Percentiles rank a stretch among this genome's conserved stretches.
These are phyloP conservation scores for Struthidea cinerea DNA, from an alignment of 2,113 vertebrate species.

Conservation along the genomic window DNA sequence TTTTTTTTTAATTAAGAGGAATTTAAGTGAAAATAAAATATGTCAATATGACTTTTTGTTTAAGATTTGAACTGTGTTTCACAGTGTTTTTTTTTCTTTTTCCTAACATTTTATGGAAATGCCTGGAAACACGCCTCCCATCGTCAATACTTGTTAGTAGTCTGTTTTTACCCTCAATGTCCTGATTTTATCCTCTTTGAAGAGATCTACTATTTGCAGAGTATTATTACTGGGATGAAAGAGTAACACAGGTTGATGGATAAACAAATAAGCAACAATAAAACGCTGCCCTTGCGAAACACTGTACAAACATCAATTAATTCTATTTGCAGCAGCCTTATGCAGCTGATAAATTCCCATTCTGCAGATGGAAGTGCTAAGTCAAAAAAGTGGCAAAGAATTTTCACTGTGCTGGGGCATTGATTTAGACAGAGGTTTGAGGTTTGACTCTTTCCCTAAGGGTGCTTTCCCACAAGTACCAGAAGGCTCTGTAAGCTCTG, in stretches of 20 bases:
- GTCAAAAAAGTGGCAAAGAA: neutral
- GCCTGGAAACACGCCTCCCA: neutral
- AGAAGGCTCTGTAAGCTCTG: neutral
- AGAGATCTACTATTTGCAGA: neutral
- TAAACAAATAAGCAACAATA: slow-evolving; percentile 32
- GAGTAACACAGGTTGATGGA: neutral
- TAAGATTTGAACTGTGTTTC: neutral
- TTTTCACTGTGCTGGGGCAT: neutral
- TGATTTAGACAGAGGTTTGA: neutral
- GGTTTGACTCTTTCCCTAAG: neutral
- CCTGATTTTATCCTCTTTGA: neutral
- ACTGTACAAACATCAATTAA: slow-evolving; percentile 36
- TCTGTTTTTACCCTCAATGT: neutral
- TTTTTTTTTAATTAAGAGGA: neutral
- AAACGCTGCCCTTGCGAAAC: neutral
- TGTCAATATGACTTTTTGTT: neutral
- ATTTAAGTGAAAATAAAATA: neutral
- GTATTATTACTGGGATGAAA: neutral
- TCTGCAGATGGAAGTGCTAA: neutral
- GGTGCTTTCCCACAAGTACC: neutral
- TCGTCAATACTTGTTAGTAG: accelerated
- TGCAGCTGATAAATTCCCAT: neutral
- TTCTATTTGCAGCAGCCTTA: neutral
- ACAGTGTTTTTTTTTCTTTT: neutral
- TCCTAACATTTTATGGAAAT: neutral